phyloP scores from a whole-genome alignment of 1,140 invertebrate genomes.

The Gonatopus flavifemur region DNA sequence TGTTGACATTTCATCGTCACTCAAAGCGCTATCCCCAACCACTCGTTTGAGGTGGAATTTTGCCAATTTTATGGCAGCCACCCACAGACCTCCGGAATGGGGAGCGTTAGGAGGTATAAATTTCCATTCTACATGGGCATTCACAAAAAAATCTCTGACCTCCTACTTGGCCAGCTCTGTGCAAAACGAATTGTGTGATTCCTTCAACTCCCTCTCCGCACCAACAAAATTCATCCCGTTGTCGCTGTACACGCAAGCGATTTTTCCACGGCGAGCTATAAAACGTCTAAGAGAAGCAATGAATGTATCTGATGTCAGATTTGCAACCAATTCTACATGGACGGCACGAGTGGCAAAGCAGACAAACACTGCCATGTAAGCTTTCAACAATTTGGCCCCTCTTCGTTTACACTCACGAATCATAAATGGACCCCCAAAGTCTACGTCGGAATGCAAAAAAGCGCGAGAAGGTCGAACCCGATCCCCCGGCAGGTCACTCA shows the following conservation, averaged over 20 bases:
- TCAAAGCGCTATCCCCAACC: neutral
- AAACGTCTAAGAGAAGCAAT: neutral
- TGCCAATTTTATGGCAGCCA: neutral
- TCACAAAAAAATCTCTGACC: neutral
- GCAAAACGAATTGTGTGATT: neutral
- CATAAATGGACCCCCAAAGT: constrained; percentile 28
- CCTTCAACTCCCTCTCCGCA: neutral
- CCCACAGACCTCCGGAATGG: constrained; percentile 6
- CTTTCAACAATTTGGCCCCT: constrained; percentile 14
- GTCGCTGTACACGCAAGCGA: neutral
- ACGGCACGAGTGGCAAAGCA: constrained; percentile 30
- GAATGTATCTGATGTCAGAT: constrained; percentile 30
- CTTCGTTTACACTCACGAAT: constrained; percentile 1
- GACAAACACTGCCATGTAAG: constrained; percentile 32
- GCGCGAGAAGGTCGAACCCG: neutral
- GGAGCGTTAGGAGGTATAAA: too few relatives aligned
- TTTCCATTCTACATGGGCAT: neutral
- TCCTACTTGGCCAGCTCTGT: neutral
- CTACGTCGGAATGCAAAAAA: constrained; percentile 13
- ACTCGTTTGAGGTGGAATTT: constrained; percentile 6
- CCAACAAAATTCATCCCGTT: constrained; percentile 12
- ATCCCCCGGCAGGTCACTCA: constrained; percentile 37
- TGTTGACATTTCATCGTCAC: neutral
- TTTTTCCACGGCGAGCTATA: neutral
- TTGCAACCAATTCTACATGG: constrained; percentile 31